Conservation (phyloP, 2,888 invertebrate genomes). For the Rhamnusium bicolor region DNA sequence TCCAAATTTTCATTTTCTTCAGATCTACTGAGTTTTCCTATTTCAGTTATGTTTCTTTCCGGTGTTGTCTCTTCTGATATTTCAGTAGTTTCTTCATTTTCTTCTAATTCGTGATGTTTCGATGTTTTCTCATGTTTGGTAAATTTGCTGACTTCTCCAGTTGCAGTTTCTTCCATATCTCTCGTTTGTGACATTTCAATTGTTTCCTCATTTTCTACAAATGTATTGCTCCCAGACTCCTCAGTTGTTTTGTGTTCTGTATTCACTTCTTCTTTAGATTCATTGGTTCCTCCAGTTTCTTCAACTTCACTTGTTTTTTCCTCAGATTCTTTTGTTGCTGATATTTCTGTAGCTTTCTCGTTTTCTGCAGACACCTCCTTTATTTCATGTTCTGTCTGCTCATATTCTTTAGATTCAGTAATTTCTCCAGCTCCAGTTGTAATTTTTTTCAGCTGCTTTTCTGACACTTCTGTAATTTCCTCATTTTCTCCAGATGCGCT, state of each 20-base stretch:
- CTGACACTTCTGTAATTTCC: too few relatives aligned
- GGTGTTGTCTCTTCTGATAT: background rate
- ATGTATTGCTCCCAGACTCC: too few relatives aligned
- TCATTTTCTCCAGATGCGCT: too few relatives aligned
- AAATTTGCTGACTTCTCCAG: too few relatives aligned
- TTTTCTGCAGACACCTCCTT: too few relatives aligned
- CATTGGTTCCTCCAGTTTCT: slow-evolving; percentile 8
- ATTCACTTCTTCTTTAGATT: background rate
- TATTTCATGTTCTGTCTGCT: background rate
- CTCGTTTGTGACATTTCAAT: too few relatives aligned
- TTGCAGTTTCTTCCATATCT: background rate
- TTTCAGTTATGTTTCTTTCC: background rate
- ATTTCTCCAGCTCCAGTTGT: too few relatives aligned
- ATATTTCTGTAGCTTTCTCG: too few relatives aligned
- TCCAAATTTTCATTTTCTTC: background rate
- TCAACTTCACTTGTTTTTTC: background rate
- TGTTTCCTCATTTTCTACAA: too few relatives aligned
- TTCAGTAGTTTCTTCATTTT: background rate
- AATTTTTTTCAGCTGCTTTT: too few relatives aligned
- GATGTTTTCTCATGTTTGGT: background rate
- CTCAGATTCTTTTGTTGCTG: background rate
- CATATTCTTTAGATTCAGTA: background rate
- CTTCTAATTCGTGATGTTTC: background rate
- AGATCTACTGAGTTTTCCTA: background rate
- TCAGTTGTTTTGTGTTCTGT: background rate